Percentiles rank a stretch among this genome's conserved stretches.
phyloP scores from a whole-genome alignment of 64 coral and sea anemone species.

The Montipora foliosa region DNA sequence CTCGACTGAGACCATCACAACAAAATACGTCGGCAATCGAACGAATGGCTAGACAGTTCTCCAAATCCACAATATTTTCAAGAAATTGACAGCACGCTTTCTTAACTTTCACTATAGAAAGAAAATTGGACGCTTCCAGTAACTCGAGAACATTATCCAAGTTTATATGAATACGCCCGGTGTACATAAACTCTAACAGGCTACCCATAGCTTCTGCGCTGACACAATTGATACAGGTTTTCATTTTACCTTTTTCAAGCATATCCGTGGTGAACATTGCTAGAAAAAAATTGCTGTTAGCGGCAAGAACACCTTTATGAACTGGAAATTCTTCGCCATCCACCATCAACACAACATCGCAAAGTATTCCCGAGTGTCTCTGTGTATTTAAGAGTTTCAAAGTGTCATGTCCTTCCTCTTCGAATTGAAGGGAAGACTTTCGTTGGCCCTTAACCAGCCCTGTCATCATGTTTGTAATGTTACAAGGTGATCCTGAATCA shows the following conservation, averaged over 20 bases:
- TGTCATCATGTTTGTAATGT: not conserved
- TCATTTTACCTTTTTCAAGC: constrained; percentile 72
- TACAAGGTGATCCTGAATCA: not conserved
- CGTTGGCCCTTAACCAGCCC: not conserved
- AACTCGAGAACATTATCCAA: constrained; percentile 73
- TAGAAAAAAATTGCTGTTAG: constrained; percentile 84
- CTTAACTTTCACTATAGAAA: constrained; percentile 66
- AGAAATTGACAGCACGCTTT: constrained; percentile 81
- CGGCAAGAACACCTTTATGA: constrained; percentile 84
- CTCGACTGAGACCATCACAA: constrained; percentile 52
- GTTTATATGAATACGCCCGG: constrained; percentile 64
- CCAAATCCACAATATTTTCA: constrained; percentile 42
- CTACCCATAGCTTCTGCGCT: constrained; percentile 48
- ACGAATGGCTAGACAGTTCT: constrained; percentile 80
- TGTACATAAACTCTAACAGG: constrained; percentile 90
- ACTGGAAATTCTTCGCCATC: constrained; percentile 66
- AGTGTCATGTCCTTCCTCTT: not conserved
- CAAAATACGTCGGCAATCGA: constrained; percentile 81
- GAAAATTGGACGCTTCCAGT: constrained; percentile 87
- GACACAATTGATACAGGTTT: constrained; percentile 40
- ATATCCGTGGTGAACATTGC: constrained; percentile 92
- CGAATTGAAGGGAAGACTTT: not conserved
- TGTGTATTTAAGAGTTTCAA: constrained; percentile 73
- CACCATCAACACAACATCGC: constrained; percentile 77
- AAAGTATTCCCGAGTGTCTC: constrained; percentile 71